Evolutionary conservation across 2,113 vertebrate genomes (phyloP), one percentile per base, ranked within the genome.

Genomic region (Syrrhaptes paradoxus): DNA sequence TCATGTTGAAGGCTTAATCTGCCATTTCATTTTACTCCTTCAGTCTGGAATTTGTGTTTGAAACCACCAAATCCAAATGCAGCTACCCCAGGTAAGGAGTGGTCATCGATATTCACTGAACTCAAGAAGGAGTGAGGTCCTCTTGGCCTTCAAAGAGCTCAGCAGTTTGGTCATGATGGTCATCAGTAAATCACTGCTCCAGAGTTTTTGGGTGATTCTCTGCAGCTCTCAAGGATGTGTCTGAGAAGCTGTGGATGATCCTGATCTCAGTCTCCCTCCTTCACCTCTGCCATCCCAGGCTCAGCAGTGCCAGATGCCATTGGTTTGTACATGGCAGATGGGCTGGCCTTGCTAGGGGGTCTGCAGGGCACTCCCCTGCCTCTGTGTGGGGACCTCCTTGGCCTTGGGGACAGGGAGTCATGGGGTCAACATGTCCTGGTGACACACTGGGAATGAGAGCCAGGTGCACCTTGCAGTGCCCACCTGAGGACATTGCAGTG

Each of bases 401-500:
- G 12, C 25, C 36, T 14, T 45, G 36, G 31, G 18, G 29, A 38
- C 28, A 34, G 36, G 36, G 36, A 36, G 36, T 36, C 36, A 36
- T 36, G 36, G 36, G 36, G 36, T 66, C 43, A 32, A 46, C 24
- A 25, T 10, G 22, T 61, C 11, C 54, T 7, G 4, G 13, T 79
- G 78, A 55, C 36, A 34, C 8, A 43, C 2, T 1, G 2, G 66
- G 34, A 65, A 10, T 1, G 9, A 68, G 13, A 83, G 18, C 34
- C 13, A 7, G 17, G 45, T 26, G 55, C 32, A 52, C 2, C 17
- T 55, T 2, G 1, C 4, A 2, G 13, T 41, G 0, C 11, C 24
- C 0, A 0, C 22, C 36, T 41, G 68, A 25, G 1, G 3, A 41
- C 25, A n/a, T 17, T 7, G 6, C 0, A 0, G 11, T 57, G 20